phyloP scores from a whole-genome alignment of 2,888 invertebrate genomes.

The Caenorhabditis angaria region DNA sequence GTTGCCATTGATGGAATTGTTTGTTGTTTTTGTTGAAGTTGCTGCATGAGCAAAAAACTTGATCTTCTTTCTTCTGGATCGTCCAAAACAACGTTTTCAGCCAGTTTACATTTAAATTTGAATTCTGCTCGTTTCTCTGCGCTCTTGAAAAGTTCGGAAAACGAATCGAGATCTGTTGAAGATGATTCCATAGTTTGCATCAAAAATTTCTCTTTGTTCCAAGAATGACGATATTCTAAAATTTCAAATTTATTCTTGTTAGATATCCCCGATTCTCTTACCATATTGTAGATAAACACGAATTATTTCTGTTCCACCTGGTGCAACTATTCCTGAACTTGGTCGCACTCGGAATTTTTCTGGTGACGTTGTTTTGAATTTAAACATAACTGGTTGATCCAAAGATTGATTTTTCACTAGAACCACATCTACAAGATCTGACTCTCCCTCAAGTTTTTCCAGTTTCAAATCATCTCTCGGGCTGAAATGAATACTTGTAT shows the following conservation, averaged over 20 bases:
- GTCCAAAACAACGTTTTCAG: conserved; percentile 43
- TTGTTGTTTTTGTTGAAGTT: conserved; percentile 7
- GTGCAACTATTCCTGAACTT: conserved; percentile 72
- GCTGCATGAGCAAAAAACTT: conserved; percentile 38
- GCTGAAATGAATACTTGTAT: conserved; percentile 31
- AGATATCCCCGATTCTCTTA: conserved; percentile 9
- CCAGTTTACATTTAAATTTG: conserved; percentile 53
- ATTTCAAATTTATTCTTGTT: neutral
- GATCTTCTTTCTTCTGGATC: conserved; percentile 46
- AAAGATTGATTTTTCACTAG: conserved; percentile 52
- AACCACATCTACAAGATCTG: conserved; percentile 57
- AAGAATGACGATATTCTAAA: conserved; percentile 61
- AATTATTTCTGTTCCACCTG: conserved; percentile 56
- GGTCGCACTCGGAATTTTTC: conserved; percentile 93
- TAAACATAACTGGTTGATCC: conserved; percentile 72
- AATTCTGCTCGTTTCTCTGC: conserved; percentile 51
- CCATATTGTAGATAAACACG: conserved; percentile 63
- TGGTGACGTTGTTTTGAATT: conserved; percentile 91
- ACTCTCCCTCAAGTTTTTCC: conserved; percentile 50
- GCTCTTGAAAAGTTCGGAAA: conserved; percentile 51
- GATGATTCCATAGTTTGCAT: conserved; percentile 57
- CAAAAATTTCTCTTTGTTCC: conserved; percentile 60
- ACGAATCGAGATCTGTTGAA: conserved; percentile 48
- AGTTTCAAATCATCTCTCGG: conserved; percentile 57
- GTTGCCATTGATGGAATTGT: neutral